A percentile compares a stretch with the other conserved stretches of the same genome.
phyloP scores from a whole-genome alignment of 2,888 invertebrate genomes.

The Eupsilia transversa region DNA sequence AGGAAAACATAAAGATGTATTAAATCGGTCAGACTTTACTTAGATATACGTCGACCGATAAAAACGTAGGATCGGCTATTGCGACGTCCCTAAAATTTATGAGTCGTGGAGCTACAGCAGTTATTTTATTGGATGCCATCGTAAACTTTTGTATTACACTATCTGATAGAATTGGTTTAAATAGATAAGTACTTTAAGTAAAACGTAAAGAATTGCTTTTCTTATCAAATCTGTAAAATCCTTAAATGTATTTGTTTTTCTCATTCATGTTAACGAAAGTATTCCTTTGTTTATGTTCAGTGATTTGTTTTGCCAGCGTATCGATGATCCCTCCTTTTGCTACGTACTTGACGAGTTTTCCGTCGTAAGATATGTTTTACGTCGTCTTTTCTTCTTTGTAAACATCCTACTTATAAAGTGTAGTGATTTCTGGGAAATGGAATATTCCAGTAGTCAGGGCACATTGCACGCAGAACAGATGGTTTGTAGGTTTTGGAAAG shows the following conservation, averaged over 20 bases:
- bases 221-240: slow-evolving; percentile 42
- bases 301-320: slow-evolving; percentile 28
- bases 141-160: slow-evolving; percentile 68
- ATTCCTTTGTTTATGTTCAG: slow-evolving; percentile 20
- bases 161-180: slow-evolving; percentile 42
- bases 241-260: slow-evolving; percentile 40
- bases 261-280: slow-evolving; percentile 15
- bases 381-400: background rate
- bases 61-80: slow-evolving; percentile 74
- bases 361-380: slow-evolving; percentile 7
- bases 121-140: slow-evolving; percentile 67
- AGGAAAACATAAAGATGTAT: slow-evolving; percentile 26
- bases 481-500: background rate
- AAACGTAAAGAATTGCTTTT: slow-evolving; percentile 35
- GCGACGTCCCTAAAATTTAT: slow-evolving; percentile 73
- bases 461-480: background rate
- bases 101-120: slow-evolving; percentile 59
- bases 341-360: background rate
- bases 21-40: slow-evolving; percentile 47
- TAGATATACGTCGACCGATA: slow-evolving; percentile 65
- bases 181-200: slow-evolving; percentile 50
- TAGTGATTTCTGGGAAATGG: background rate
- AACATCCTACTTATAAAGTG: background rate
- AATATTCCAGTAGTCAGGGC: background rate
- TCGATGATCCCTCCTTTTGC: slow-evolving; percentile 3